These are phyloP conservation scores for Cathartes aura DNA, from an alignment of 2,113 vertebrate species.

Conservation along the genomic window DNA sequence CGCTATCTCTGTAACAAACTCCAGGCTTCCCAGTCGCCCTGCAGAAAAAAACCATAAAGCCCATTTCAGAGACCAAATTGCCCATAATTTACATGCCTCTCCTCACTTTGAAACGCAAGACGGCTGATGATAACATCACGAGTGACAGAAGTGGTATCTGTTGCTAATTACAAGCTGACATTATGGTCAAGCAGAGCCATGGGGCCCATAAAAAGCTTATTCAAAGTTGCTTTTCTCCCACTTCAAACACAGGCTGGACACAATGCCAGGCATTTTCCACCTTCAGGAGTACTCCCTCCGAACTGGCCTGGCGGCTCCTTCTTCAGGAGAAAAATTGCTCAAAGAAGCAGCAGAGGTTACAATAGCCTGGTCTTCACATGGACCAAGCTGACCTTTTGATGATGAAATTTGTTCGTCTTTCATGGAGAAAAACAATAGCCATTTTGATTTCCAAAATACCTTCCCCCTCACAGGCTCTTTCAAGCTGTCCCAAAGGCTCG, in stretches of 20 bases:
- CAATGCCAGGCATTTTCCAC: constrained; percentile 62
- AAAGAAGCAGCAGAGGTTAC: neutral
- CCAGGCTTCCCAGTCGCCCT: neutral
- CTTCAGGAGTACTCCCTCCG: neutral
- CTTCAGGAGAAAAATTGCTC: neutral
- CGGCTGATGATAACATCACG: constrained; percentile 69
- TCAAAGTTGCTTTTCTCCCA: constrained; percentile 49
- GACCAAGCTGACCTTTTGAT: neutral
- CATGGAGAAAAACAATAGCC: neutral
- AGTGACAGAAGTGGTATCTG: constrained; percentile 74
- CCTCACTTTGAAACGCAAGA: constrained; percentile 75
- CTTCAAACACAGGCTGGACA: constrained; percentile 63
- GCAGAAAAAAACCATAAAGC: constrained; percentile 38
- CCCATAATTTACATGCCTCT: constrained; percentile 74
- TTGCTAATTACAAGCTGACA: constrained; percentile 74
- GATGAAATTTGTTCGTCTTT: neutral
- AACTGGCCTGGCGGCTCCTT: neutral
- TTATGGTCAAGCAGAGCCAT: constrained; percentile 63
- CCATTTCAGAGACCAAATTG: constrained; percentile 66
- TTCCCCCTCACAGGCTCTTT: neutral
- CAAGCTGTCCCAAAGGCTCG: neutral
- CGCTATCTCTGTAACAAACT: neutral
- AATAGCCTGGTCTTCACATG: neutral
- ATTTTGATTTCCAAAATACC: neutral
- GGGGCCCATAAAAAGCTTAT: constrained; percentile 65